phyloP scores from a whole-genome alignment of 2,113 vertebrate genomes.

The Herpetotheres cachinnans region DNA sequence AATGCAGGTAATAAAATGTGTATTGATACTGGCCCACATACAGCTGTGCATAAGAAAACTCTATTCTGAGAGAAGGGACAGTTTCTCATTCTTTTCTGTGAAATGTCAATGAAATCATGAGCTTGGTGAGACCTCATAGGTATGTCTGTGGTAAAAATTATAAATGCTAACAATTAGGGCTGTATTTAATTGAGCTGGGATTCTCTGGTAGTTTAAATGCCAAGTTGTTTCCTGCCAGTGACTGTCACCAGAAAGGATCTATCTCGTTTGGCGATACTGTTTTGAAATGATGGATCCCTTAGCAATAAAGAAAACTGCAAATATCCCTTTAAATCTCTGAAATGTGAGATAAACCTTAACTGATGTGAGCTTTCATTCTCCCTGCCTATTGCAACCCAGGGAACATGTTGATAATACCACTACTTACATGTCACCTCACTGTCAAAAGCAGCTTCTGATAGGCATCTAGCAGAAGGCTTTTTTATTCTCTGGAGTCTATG shows the following conservation, averaged over 20 bases:
- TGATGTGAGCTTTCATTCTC: not conserved
- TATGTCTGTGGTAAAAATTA: not conserved
- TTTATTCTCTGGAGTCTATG: not conserved
- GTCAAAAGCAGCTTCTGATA: not conserved
- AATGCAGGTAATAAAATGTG: not conserved
- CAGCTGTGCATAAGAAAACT: not conserved
- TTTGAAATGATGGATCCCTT: not conserved
- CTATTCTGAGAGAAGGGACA: not conserved
- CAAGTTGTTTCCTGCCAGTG: not conserved
- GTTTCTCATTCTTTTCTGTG: not conserved
- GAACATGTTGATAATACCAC: not conserved
- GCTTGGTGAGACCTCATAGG: not conserved
- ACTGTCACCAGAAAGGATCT: not conserved
- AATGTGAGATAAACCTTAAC: not conserved
- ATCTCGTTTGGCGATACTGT: not conserved
- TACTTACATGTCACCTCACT: not conserved
- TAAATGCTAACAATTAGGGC: not conserved
- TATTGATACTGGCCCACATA: not conserved
- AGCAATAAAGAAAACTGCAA: not conserved
- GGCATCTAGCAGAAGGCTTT: not conserved
- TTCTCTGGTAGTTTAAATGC: not conserved
- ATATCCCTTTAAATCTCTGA: slow-evolving; percentile 2
- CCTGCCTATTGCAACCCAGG: not conserved
- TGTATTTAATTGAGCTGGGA: not conserved
- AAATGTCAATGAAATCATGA: not conserved